Evolutionary conservation across 2,797 vertebrate species (phyloP).

Genomic region (Pseudomugil tenellus): DNA sequence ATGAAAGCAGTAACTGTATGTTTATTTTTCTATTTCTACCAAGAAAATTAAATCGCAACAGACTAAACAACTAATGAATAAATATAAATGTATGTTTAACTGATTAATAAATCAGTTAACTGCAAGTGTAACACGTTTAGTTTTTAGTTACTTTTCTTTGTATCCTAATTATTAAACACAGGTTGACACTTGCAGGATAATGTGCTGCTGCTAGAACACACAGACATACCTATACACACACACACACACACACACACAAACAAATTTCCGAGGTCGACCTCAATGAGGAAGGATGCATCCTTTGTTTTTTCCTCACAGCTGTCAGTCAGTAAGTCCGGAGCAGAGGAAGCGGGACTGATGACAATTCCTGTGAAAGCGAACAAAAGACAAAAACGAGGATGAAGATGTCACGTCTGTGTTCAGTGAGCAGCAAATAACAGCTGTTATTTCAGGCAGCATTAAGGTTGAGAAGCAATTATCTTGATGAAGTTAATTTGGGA

Average conservation of each 20-base stretch:
- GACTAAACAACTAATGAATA: neutral
- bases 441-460: constrained; percentile 10
- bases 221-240: too few species aligned
- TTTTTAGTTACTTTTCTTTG: neutral
- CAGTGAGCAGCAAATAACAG: constrained; percentile 8
- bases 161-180: constrained; percentile 15
- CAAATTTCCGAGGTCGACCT: constrained; percentile 23
- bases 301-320: constrained; percentile 55
- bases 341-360: constrained; percentile 57
- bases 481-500: constrained; percentile 4
- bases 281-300: constrained; percentile 55
- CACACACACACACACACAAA: constrained; percentile 32
- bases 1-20: neutral
- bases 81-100: neutral
- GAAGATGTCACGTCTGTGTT: constrained; percentile 35
- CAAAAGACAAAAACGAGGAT: constrained; percentile 63
- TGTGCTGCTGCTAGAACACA: constrained; percentile 27
- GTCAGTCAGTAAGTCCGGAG: constrained; percentile 49
- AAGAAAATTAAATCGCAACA: neutral
- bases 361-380: constrained; percentile 53
- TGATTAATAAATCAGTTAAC: neutral
- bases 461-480: constrained; percentile 12
- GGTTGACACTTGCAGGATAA: constrained; percentile 6
- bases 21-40: neutral
- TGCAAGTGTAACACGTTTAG: neutral